Percentiles rank a stretch among this genome's conserved stretches.
These are phyloP conservation scores for Dicyrtoma fusca DNA, from an alignment of 2,888 invertebrate genomes.

Conservation along the genomic window DNA sequence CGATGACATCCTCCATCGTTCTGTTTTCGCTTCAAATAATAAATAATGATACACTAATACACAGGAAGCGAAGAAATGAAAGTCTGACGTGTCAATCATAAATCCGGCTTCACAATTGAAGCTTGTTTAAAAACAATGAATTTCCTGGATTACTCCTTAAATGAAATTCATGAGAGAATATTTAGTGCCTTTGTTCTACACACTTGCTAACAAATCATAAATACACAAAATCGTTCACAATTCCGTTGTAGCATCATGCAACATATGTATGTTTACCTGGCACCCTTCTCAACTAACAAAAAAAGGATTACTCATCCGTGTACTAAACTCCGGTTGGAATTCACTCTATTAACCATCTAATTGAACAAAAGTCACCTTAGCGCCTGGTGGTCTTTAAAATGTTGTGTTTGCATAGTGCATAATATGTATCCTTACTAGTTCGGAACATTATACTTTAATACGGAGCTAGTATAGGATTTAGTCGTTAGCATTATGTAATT, in stretches of 20 bases:
- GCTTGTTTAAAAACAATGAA: constrained; percentile 20
- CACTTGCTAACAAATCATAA: too few species aligned
- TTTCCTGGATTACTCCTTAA: constrained; percentile 10
- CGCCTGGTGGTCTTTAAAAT: background rate
- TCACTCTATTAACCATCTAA: background rate
- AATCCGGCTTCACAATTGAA: background rate
- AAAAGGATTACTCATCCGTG: background rate
- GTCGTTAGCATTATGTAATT: background rate
- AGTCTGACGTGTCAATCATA: constrained; percentile 11
- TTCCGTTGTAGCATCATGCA: too few species aligned
- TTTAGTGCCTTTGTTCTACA: background rate
- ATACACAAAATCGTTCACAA: too few species aligned
- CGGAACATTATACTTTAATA: too few species aligned
- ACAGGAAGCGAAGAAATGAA: background rate
- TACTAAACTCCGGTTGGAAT: background rate
- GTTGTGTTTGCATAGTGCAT: too few species aligned
- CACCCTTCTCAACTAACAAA: too few species aligned
- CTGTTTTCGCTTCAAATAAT: too few species aligned
- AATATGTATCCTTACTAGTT: too few species aligned
- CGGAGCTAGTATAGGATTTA: background rate
- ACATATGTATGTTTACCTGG: too few species aligned
- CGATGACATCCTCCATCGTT: background rate
- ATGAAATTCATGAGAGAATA: constrained; percentile 2
- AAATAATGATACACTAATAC: too few species aligned
- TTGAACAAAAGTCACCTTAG: background rate